Evolutionary conservation across 2,113 vertebrate species (phyloP).

Genomic region (Bettongia penicillata): DNA sequence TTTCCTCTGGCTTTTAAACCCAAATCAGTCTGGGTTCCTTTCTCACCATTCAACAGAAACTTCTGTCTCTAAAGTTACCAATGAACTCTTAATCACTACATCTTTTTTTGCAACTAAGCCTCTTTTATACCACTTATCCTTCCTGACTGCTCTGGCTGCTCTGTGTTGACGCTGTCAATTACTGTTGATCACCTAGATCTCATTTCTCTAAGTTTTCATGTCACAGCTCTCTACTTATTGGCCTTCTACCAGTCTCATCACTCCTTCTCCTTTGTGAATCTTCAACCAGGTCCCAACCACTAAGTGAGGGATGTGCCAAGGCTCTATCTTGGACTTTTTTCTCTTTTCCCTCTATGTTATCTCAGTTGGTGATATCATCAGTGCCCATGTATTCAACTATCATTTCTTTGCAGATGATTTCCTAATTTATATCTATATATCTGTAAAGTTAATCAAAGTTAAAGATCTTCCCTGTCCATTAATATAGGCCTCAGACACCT

Average conservation of each 20-base stretch:
- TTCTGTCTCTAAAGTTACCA: background rate
- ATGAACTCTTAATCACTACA: background rate
- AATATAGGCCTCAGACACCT: no score
- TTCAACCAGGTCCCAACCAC: background rate
- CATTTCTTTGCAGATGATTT: background rate
- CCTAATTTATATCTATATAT: no score
- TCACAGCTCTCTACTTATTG: background rate
- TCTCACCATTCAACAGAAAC: background rate
- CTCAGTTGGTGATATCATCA: background rate
- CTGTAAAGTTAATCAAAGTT: no score
- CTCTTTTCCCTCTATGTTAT: background rate
- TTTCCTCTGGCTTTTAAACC: background rate
- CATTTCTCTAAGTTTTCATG: background rate
- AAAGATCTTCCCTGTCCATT: no score
- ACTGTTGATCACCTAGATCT: background rate
- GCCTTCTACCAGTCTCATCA: background rate
- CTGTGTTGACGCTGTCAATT: no score
- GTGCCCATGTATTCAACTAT: background rate
- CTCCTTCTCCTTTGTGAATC: background rate
- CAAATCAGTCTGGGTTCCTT: background rate
- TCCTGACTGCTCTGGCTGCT: background rate
- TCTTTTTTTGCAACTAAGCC: background rate
- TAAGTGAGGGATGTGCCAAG: background rate
- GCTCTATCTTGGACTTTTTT: background rate
- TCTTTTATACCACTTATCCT: background rate